These are phyloP conservation scores for Arenaria interpres DNA, from an alignment of 2,113 vertebrate genomes.

Conservation along the genomic window DNA sequence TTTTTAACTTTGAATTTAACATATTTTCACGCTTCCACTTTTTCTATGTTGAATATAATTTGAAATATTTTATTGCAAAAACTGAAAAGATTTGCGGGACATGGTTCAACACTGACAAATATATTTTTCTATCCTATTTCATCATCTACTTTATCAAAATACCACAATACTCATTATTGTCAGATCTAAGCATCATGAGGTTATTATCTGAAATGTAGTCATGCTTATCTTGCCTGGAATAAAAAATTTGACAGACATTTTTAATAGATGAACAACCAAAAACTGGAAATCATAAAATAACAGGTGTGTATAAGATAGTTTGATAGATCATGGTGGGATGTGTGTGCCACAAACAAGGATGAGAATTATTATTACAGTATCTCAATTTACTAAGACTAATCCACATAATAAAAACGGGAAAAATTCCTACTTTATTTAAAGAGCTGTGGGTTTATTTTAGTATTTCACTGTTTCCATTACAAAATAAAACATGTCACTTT, in stretches of 20 bases:
- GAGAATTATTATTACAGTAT: background rate
- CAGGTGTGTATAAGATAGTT: background rate
- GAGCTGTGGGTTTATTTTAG: background rate
- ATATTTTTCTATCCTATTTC: background rate
- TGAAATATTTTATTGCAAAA: background rate
- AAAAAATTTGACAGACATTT: background rate
- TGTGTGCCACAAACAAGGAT: background rate
- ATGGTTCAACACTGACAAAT: background rate
- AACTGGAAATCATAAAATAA: background rate
- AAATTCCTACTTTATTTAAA: background rate
- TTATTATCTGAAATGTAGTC: background rate
- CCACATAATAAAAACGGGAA: background rate
- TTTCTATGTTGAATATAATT: background rate
- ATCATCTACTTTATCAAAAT: background rate
- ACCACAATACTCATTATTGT: background rate
- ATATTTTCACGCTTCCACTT: background rate
- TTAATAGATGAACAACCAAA: background rate
- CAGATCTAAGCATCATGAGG: background rate
- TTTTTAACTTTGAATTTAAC: background rate
- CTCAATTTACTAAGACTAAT: background rate
- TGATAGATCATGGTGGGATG: background rate
- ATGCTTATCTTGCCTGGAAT: background rate
- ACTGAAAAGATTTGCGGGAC: background rate
- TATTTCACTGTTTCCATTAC: background rate
- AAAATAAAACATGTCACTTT: slow-evolving; percentile 8